Evolutionary conservation across 2,888 invertebrate genomes (phyloP).

Genomic region (Pycnomerus fuliginosus): DNA sequence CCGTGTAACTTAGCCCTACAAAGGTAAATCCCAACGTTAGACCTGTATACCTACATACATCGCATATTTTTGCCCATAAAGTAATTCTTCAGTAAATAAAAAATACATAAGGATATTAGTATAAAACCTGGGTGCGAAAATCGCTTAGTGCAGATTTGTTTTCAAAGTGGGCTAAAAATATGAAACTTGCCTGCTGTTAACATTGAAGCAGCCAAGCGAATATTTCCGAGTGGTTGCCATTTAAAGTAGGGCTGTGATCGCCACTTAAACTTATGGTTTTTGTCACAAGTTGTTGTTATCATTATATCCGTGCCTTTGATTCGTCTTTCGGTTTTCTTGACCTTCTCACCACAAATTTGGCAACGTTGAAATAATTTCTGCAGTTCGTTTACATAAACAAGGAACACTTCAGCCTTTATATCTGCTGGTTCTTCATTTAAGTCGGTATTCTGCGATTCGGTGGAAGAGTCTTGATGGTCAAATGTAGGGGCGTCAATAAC

Average conservation of each 20-base stretch:
- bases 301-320: background rate
- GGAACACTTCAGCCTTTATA: background rate
- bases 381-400: background rate
- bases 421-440: background rate
- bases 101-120: no score
- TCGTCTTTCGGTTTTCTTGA: background rate
- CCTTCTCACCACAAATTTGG: slow-evolving; percentile 1
- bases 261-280: background rate
- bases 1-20: background rate
- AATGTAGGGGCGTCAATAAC: no score
- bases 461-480: no score
- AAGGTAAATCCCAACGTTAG: no score
- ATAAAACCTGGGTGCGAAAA: no score
- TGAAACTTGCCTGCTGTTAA: background rate
- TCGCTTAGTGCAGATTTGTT: no score
- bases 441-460: no score
- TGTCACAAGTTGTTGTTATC: no score
- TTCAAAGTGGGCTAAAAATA: no score
- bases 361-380: slow-evolving; percentile 2
- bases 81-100: background rate
- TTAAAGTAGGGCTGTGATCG: background rate
- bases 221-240: background rate
- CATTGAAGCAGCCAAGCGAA: slow-evolving; percentile 1
- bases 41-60: background rate
- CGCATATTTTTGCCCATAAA: background rate